phyloP scores from a whole-genome alignment of 2,888 invertebrate species.

The Hofmannophila pseudospretella region DNA sequence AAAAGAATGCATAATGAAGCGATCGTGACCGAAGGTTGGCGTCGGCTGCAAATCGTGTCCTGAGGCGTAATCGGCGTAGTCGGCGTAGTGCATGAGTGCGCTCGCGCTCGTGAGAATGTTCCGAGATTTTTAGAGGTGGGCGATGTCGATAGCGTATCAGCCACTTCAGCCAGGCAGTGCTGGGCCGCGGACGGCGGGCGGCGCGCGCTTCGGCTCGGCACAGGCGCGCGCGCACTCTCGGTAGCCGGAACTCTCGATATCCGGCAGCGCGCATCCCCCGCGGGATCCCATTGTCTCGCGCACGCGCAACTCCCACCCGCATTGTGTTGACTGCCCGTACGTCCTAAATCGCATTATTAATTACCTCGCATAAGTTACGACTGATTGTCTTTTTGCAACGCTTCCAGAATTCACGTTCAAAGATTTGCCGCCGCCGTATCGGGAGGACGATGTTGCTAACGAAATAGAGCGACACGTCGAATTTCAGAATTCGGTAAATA shows the following conservation, averaged over 20 bases:
- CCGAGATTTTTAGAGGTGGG: conserved; percentile 39
- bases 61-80: conserved; percentile 32
- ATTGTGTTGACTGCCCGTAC: conserved; percentile 38
- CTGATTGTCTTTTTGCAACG: conserved; percentile 37
- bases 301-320: conserved; percentile 30
- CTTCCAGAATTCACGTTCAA: conserved; percentile 58
- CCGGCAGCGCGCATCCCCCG: conserved; percentile 35
- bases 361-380: conserved; percentile 37
- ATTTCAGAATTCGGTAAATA: conserved; percentile 8
- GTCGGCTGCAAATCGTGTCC: conserved; percentile 38
- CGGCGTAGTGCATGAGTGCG: conserved; percentile 23
- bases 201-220: conserved; percentile 18
- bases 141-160: conserved; percentile 40
- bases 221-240: conserved; percentile 18
- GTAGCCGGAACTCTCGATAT: conserved; percentile 17
- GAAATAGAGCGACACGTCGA: conserved; percentile 13
- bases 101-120: conserved; percentile 36
- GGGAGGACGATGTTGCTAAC: conserved; percentile 44
- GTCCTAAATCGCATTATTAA: conserved; percentile 44
- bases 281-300: conserved; percentile 40
- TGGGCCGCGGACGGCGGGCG: conserved; percentile 41
- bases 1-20: conserved; percentile 18
- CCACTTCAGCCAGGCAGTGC: conserved; percentile 31
- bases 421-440: conserved; percentile 64
- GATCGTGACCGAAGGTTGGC: conserved; percentile 25